Evolutionary conservation across 2,113 vertebrate species (phyloP), one percentile per base, ranked within the genome.

Genomic region (Donacobius atricapilla): DNA sequence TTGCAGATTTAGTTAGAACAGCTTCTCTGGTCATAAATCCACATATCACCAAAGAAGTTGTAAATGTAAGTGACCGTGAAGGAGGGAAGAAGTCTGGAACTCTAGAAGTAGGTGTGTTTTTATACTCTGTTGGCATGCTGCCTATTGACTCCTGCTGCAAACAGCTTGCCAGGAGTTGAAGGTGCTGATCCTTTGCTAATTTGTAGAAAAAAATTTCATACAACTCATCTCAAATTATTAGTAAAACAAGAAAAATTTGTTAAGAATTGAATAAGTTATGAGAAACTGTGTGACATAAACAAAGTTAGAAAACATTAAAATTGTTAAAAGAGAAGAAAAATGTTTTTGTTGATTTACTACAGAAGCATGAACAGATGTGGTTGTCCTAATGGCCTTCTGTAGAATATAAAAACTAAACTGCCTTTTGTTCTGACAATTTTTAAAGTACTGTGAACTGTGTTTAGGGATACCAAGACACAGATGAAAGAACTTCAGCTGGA

Each of bases 321-420:
- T 83, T 85, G 81, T 84, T 88, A 51, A 58, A 92, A 83, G 66
- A 44, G 50, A 93, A 92, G 89, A 84, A 86, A 95, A 97, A 78
- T 82, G 54, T 37, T 78, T 89, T 56, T 56, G 93, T 44, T 79
- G 75, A 89, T 97, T 96, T 91, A 91, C 53, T 60, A 20, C 27
- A 39, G 58, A 84, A 71, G 6, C 80, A 50, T 56, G 83, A 96
- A 76, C 92, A 97, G 92, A 96, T 96, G 95, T 86, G 82, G 30
- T 13, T 12, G n/a, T 61, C 88, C 80, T 96, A 93, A 96, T 72
- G 84, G 85, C 94, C 95, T 92, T 96, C 87, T 84, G 95, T 70
- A 73, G 90, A 91, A 57, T 86, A 95, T 96, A 97, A 97, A 96
- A 94, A 45, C 45, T 42, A 75, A 96, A 94, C 56, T 19, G 22